Evolutionary conservation across 1,140 invertebrate species (phyloP).

Genomic region (Drosophila micromelanica): DNA sequence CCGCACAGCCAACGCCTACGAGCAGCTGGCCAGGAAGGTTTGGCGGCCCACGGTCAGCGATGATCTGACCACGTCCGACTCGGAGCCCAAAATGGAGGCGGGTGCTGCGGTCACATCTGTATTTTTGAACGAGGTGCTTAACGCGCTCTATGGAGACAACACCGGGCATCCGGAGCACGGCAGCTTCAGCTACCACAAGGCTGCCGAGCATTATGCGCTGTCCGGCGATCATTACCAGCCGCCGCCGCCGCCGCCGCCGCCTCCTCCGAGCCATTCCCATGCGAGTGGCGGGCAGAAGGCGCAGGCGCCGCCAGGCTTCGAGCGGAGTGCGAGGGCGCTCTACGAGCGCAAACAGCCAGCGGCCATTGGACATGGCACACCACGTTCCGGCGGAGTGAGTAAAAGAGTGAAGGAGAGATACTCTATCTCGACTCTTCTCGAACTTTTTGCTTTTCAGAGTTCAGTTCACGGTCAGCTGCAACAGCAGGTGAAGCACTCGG

Average conservation of each 20-base stretch:
- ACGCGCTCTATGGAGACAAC: slow-evolving; percentile 52
- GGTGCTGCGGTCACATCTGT: slow-evolving; percentile 4
- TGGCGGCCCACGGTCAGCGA: slow-evolving; percentile 49
- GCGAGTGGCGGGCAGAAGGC: not conserved
- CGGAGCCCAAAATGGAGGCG: slow-evolving; percentile 5
- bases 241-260: not conserved
- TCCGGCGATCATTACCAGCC: slow-evolving; percentile 41
- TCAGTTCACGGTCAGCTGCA: not conserved
- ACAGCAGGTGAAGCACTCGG: not conserved
- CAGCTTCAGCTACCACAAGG: slow-evolving; percentile 62
- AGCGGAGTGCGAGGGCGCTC: slow-evolving; percentile 21
- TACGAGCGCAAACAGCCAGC: slow-evolving; percentile 33
- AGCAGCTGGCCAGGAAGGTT: slow-evolving; percentile 56
- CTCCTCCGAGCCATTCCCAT: not conserved
- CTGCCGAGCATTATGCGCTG: slow-evolving; percentile 70
- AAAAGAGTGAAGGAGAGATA: no score
- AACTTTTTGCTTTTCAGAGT: not conserved
- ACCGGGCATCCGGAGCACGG: slow-evolving; percentile 58
- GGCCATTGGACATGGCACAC: not conserved
- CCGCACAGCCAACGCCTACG: slow-evolving; percentile 38
- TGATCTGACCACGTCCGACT: not conserved
- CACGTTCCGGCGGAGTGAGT: slow-evolving; percentile 18
- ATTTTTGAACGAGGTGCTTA: slow-evolving; percentile 51
- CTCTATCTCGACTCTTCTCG: no score
- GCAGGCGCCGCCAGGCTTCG: slow-evolving; percentile 44